phyloP scores from a whole-genome alignment of 2,888 invertebrate species.

The Keiferia lycopersicella region DNA sequence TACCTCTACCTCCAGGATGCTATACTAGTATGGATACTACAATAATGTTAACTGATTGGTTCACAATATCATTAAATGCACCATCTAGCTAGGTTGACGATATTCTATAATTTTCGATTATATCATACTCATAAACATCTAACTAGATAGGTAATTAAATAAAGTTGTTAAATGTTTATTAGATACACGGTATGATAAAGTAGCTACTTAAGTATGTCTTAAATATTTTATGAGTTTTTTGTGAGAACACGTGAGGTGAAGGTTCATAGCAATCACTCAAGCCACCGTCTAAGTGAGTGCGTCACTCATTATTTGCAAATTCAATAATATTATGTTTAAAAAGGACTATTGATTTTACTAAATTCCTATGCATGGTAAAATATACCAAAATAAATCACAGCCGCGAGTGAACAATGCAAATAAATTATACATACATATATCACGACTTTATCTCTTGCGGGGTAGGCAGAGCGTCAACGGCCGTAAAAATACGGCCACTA shows the following conservation, averaged over 20 bases:
- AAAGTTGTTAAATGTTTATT: neutral
- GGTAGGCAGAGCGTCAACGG: too few species aligned
- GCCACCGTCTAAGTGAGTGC: neutral
- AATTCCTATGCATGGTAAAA: neutral
- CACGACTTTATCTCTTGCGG: too few species aligned
- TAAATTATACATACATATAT: too few species aligned
- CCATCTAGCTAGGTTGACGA: too few species aligned
- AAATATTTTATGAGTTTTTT: constrained; percentile 1
- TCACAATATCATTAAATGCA: too few species aligned
- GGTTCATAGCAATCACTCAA: neutral
- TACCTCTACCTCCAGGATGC: too few species aligned
- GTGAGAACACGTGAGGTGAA: constrained; percentile 3
- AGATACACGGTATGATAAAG: neutral
- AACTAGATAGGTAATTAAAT: too few species aligned
- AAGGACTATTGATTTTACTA: neutral
- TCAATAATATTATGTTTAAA: neutral
- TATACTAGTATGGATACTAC: too few species aligned
- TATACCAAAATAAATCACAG: neutral
- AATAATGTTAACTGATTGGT: too few species aligned
- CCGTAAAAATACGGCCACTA: too few species aligned
- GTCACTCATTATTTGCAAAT: constrained; percentile 1
- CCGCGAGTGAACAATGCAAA: neutral
- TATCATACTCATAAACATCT: too few species aligned
- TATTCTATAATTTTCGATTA: too few species aligned
- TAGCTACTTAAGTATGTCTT: constrained; percentile 3